Conservation (phyloP, 2,113 vertebrate genomes). For the Amphiprion ocellaris region DNA sequence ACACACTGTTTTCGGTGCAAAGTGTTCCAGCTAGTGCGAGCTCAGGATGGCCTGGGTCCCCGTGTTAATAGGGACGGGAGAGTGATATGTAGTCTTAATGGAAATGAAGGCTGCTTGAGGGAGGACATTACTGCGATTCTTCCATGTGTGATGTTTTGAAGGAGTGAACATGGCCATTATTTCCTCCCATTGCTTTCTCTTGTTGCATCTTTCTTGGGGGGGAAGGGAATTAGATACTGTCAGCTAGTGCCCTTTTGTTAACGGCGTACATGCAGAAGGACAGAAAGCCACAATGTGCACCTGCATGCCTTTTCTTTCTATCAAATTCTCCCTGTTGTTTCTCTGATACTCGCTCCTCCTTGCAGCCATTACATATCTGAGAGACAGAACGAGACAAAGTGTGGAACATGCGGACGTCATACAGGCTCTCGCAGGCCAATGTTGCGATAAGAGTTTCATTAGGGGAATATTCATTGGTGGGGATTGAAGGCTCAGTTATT, state of each 20-base stretch:
- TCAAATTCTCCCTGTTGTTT: not conserved
- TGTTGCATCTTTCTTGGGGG: slow-evolving; percentile 48
- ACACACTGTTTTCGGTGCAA: slow-evolving; percentile 60
- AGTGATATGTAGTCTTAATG: slow-evolving; percentile 76
- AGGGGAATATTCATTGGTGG: slow-evolving; percentile 69
- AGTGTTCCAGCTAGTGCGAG: slow-evolving; percentile 54
- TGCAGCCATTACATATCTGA: slow-evolving; percentile 14
- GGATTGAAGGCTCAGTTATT: slow-evolving; percentile 70
- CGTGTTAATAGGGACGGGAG: slow-evolving; percentile 66
- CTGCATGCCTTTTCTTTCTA: slow-evolving; percentile 18
- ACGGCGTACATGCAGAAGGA: slow-evolving; percentile 39
- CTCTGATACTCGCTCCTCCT: not conserved
- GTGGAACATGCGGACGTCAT: not conserved
- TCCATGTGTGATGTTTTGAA: slow-evolving; percentile 76
- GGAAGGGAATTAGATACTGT: slow-evolving; percentile 61
- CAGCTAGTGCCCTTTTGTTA: slow-evolving; percentile 60
- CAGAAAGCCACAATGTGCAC: slow-evolving; percentile 54
- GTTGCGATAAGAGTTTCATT: slow-evolving; percentile 68
- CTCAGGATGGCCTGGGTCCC: slow-evolving; percentile 53
- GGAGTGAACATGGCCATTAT: slow-evolving; percentile 66
- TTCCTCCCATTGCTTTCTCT: slow-evolving; percentile 50
- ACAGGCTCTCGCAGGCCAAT: not conserved
- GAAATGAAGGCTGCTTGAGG: slow-evolving; percentile 73
- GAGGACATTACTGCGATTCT: slow-evolving; percentile 67
- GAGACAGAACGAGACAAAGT: slow-evolving; percentile 25